Evolutionary conservation across 1,140 invertebrate species (phyloP), one percentile per base, ranked within the genome.

Genomic region (Oryzaephilus surinamensis): DNA sequence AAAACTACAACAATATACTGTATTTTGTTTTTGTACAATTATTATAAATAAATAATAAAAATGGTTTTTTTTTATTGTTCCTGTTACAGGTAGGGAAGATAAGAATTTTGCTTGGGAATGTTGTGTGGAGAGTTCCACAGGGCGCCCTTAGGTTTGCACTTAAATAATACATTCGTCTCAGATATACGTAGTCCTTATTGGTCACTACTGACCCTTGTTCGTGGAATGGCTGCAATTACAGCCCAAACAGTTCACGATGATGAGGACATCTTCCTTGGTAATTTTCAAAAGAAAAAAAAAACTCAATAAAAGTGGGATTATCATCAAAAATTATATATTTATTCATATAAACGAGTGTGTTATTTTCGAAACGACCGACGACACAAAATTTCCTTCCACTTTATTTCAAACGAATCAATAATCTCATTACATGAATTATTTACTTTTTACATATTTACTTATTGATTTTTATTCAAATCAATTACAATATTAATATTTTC

Each of bases 121-220:
- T 58, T 63, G 60, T 63, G 62, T 59, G 62, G 62, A 39, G 57
- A 62, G 51, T 54, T 62, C 50, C 53, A 55, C 52, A 60, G 58
- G 45, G 52, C 55, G 34, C 57, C 54, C 36, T 46, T 60, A 41
- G 49, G 55, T 56, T 52, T 52, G 38, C 50, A 58, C 43, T 50
- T 58, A 44, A 58, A 50, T 41, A 43, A 40, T 15, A 38, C 32
- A 13, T 36, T 36, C 45, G 35, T 47, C 17, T 43, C 45, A 41
- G 55, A 53, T 43, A 49, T 48, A 28, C 53, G 58, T 50, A 62
- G 55, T 43, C 62, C 62, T 17, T 64, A 62, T 51, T 53, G 46
- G 14, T 57, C 60, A 16, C 46, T 64, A 48, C 52, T 64, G 38
- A 52, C 54, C 27, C 52, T 64, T 23, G 49, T 58, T 38, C 57